phyloP scores from a whole-genome alignment of 2,888 invertebrate species.

The Hybos culiciformis region DNA sequence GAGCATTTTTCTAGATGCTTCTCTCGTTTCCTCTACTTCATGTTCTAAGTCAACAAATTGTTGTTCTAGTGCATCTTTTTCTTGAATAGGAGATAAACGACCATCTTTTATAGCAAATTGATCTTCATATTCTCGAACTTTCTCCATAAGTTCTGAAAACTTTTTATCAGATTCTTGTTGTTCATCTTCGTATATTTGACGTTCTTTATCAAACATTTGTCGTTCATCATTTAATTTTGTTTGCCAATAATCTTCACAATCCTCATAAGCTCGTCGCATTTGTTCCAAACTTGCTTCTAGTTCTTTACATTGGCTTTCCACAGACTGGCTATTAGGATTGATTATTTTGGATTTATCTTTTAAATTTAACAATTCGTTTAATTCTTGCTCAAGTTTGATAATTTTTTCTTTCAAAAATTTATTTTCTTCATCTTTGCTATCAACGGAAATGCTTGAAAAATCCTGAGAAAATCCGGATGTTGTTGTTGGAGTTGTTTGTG shows the following conservation, averaged over 20 bases:
- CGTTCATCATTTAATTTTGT: conserved; percentile 66
- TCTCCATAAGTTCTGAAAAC: conserved; percentile 54
- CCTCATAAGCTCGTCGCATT: conserved; percentile 63
- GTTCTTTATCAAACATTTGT: conserved; percentile 53
- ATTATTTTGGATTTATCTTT: conserved; percentile 10
- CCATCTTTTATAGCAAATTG: conserved; percentile 48
- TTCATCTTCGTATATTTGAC: conserved; percentile 52
- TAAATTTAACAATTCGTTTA: conserved; percentile 18
- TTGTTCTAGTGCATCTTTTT: conserved; percentile 55
- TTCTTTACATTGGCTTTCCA: conserved; percentile 44
- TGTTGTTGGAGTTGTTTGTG: conserved; percentile 16
- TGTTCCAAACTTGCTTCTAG: conserved; percentile 61
- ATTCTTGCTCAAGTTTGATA: conserved; percentile 24
- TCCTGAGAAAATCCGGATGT: conserved; percentile 24
- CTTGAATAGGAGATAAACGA: conserved; percentile 63
- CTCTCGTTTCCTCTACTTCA: conserved; percentile 47
- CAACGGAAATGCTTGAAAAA: conserved; percentile 20
- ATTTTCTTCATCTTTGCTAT: conserved; percentile 22
- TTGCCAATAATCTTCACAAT: conserved; percentile 79
- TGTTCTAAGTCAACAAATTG: conserved; percentile 57
- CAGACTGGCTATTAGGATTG: conserved; percentile 31
- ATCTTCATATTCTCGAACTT: conserved; percentile 70
- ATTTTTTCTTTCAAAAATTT: conserved; percentile 23
- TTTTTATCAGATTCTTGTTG: conserved; percentile 64
- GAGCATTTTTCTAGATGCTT: conserved; percentile 39